Base-by-base conservation (phyloP, 1,140 invertebrate genomes). In the Drosophila watanabei region DNA sequence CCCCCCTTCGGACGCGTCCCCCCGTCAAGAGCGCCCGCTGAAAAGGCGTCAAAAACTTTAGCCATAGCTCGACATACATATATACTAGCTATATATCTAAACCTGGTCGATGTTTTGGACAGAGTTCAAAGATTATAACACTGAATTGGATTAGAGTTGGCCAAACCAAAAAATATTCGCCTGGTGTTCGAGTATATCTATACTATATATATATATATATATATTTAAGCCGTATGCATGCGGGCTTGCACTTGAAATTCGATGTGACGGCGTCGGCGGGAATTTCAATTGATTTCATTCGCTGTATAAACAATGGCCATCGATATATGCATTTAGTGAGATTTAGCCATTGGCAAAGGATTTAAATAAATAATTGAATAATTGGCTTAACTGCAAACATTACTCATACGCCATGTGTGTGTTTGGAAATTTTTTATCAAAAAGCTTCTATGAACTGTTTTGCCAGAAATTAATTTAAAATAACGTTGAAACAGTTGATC, bases 1-100 rank as follows among this genome's bases (percentile, higher is more conserved):
- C 59, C 59, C 64, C 35, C 43, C 41, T 14, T 24, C 35, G 5
- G n/a, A 35, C 24, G n/a, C n/a, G 7, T 33, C 11, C 6, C 30
- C 56, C 20, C 37, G 41, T 20, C 33, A 18, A 8, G 16, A 11
- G 5, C 3, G 30, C 35, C 48, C 32, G 37, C 30, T 52, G 68
- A 61, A 51, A 46, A 73, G 75, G 76, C 77, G 77, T 72, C 76
- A 79, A 79, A 79, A 79, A 79, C 76, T 79, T 79, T 79, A 32
- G 18, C 59, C 63, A 52, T 63, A 52, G 28, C 75, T 58, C 52
- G 28, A n/a, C 32, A 37, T n/a, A 43, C n/a, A 35, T 13, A 20
- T 56, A 56, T 24, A 24, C 24, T 4, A 10, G 14, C 30, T 18
- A 52, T n/a, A 45, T 45, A 37, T 43, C 18, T 37, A 56, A 52